These are phyloP conservation scores for Eledona agricola DNA, from an alignment of 2,888 invertebrate species.

Conservation along the genomic window DNA sequence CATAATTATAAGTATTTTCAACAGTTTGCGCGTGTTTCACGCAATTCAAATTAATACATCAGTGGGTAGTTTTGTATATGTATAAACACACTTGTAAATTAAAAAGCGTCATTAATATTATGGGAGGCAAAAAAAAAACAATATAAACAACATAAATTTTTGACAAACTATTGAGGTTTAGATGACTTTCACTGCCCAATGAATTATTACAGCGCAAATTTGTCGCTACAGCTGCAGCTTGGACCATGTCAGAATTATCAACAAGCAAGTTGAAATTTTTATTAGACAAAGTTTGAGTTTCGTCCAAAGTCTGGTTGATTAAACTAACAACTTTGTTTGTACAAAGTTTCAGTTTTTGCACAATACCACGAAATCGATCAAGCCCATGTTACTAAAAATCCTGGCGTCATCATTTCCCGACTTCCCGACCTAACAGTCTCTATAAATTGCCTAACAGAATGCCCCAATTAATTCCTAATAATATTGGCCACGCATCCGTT, in stretches of 20 bases:
- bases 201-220: no score
- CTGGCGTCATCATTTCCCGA: constrained; percentile 16
- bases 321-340: constrained; percentile 27
- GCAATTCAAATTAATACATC: no score
- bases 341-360: constrained; percentile 9
- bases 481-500: no score
- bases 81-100: no score
- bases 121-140: no score
- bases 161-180: no score
- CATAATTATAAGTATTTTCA: no score
- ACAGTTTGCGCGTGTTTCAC: no score
- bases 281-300: constrained; percentile 15
- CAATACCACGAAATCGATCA: constrained; percentile 4
- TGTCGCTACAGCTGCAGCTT: constrained; percentile 2
- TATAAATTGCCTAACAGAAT: constrained; percentile 11
- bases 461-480: constrained; percentile 19
- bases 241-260: constrained; percentile 23
- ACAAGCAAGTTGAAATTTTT: constrained; percentile 26
- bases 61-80: no score
- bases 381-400: constrained; percentile 10
- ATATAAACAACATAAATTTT: no score
- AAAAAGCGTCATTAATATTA: no score
- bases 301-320: constrained; percentile 12
- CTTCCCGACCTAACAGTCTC: constrained; percentile 24
- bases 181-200: no score